Evolutionary conservation across 2,113 vertebrate species (phyloP), one percentile per base, ranked within the genome.

Genomic region (Pholis gunnellus): DNA sequence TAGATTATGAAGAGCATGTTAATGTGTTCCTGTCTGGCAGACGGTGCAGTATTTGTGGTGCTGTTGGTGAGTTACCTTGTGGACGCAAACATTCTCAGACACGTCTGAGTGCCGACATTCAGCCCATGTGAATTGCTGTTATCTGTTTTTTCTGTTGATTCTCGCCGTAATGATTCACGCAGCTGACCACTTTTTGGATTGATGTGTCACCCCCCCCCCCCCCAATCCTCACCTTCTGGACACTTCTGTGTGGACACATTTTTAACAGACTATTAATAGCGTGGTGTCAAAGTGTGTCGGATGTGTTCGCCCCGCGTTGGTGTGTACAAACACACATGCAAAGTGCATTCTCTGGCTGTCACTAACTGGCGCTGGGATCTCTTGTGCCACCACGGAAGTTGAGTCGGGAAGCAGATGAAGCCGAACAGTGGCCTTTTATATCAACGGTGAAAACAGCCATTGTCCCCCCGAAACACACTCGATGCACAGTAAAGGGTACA

Each of bases 371-470:
- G 70, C 91, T 86, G 81, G 79, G 85, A 73, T 89, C 84, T 75
- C 77, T 93, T 90, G 92, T 91, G 85, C 82, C 88, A 82, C 90
- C 91, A 87, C 89, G 87, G 92, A 93, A 93, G 89, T 91, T 71
- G 83, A 92, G 81, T 91, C 46, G 70, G 91, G 89, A 92, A 91
- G 86, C 82, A 90, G 88, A 86, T 88, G 83, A 86, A 86, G 84
- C 78, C 11, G 27, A 92, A 95, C 92, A 93, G 89, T 91, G 42
- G 86, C 27, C 93, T 92, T 91, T 94, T 93, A 91, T 93, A 20
- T 76, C 13, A 25, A 38, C 36, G 65, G 82, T 93, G 90, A 94
- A 92, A 86, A 90, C 89, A 0, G 34, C 85, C 87, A 92, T 94
- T 94, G 93, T 94, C 75, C 75, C 20, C 9, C 17, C 85, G 88